Evolutionary conservation across 2,888 invertebrate genomes (phyloP), one percentile per base, ranked within the genome.

Genomic region (Dolichopus griseipennis): DNA sequence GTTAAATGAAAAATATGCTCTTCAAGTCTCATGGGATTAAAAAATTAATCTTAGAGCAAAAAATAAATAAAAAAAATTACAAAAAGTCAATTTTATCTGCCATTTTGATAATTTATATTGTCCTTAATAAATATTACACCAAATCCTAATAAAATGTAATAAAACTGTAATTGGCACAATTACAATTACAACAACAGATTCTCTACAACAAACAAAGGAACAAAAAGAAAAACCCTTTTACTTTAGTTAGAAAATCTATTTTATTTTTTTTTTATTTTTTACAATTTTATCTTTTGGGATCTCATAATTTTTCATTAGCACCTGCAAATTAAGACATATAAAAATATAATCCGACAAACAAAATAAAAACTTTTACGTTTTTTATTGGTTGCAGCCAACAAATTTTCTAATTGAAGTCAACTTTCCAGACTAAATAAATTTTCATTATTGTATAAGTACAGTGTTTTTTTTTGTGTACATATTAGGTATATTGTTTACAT

Each of bases 401-500:
- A 52, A 52, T 18, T n/a, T 52, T 15, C 15, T 52, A 52, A 52
- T 52, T 52, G 52, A 18, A 52, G 52, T 52, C 52, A 52, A 52
- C 52, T 52, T 52, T 52, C 52, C 52, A 52, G 52, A 52, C 52
- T 18, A 52, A 52, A 52, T 52, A 52, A 52, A 52, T 52, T 52
- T 52, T 52, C 52, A 52, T 52, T 27, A 27, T 52, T 52, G 52
- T 52, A 52, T 18, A 27, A 52, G 52, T 52, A n/a, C 18, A 52
- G 18, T 52, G 5, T 43, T 43, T 15, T 43, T 3, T 43, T 10
- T 10, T 43, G 12, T 43, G 12, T 12, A 43, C 15, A 15, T 43
- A 43, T 12, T 12, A 15, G n/a, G n/a, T 41, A 41, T 41, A 41
- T 41, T 52, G 15, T 9, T 12, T 37, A 37, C 37, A 10, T 37